Base-by-base conservation (phyloP, 2,888 invertebrate genomes). In the Strigamia maritima region DNA sequence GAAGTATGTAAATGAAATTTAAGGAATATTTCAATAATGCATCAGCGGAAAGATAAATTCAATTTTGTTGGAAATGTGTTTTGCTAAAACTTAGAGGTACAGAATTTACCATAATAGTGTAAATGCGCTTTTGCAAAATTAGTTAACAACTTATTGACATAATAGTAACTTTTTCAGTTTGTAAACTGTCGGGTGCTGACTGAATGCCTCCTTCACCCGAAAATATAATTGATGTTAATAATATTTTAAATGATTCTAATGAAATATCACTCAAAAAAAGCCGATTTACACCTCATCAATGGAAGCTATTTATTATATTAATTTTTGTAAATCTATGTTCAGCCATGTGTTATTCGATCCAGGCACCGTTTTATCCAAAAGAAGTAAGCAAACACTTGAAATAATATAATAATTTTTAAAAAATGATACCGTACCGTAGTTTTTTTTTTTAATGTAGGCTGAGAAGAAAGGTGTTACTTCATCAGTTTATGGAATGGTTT, bases 401-500 rank as follows among this genome's bases (percentile, higher is more conserved):
- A 49, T 7, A 60, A 60, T n/a, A 60, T 24, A 8, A 19, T 22
- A 16, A 44, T 35, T 10, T 44, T 7, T 14, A 10, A 10, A 44
- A 10, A 44, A 44, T 14, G 8, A 2, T 44, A 16, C 16, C 14
- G 16, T 10, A 35, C 10, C 10, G 35, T 35, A 14, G 14, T 16
- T 14, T 10, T 60, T 60, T 24, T 10, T 60, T 60, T 4, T 60
- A 2, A 22, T 49, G 6, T 4, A 94, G 93, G 95, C 95, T 12
- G 92, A 93, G 84, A 89, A 88, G 80, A 94, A 94, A 87, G 92
- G 92, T 10, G 93, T 94, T 24, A 89, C 92, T n/a, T 91, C 93
- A 0, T 91, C 93, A 12, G 93, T 94, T 84, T 94, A 93, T 85
- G 95, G 95, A 0, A 88, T 94, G 81, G 94, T 95, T 0, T 95